Evolutionary conservation across 2,888 invertebrate genomes (phyloP).

Genomic region (Phengaris arion): DNA sequence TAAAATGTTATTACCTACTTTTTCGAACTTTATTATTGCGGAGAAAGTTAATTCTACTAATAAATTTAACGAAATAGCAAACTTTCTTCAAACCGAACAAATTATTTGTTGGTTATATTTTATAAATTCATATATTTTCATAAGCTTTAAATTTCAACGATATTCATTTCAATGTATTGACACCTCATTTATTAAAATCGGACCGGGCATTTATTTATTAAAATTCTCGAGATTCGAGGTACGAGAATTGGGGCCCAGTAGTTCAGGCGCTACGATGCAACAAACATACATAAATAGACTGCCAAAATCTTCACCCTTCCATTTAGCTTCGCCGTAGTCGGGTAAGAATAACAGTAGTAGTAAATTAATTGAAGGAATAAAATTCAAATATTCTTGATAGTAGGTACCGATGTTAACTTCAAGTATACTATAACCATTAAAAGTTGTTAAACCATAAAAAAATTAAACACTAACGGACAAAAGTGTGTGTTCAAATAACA

Average conservation of each 20-base stretch:
- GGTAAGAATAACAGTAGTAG: no score
- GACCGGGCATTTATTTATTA: no score
- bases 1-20: background rate
- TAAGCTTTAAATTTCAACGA: background rate
- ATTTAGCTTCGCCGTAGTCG: no score
- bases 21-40: slow-evolving; percentile 3
- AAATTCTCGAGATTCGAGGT: no score
- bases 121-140: background rate
- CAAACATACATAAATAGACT: no score
- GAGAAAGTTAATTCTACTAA: background rate
- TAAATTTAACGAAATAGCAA: slow-evolving; percentile 8
- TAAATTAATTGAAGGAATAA: no score
- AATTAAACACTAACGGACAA: background rate
- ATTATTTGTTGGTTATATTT: slow-evolving; percentile 1
- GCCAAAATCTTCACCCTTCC: no score
- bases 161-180: background rate
- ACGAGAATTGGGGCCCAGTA: no score
- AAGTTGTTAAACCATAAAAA: background rate
- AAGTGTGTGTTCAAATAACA: background rate
- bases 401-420: no score
- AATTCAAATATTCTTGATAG: background rate
- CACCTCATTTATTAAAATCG: no score
- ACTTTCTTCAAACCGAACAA: background rate
- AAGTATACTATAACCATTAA: no score
- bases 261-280: no score